Evolutionary conservation across 37 sponge, comb jelly and placozoan species (phyloP), one percentile per base, ranked within the genome.

Genomic region (Dysidea cf. avara): DNA sequence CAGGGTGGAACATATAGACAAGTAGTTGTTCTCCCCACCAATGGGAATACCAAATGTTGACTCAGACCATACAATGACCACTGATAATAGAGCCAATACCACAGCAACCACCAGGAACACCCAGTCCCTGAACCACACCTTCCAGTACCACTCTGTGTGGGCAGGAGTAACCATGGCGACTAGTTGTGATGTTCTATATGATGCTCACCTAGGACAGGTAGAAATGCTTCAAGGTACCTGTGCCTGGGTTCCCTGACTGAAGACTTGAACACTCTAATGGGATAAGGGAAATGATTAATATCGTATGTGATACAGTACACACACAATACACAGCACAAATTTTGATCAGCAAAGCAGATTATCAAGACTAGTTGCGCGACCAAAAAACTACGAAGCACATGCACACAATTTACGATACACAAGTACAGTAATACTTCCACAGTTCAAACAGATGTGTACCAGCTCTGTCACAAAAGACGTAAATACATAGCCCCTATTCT

Each of bases 1-100:
- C 14, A 89, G n/a, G 50, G 40, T 28, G 18, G 90, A 84, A 68
- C 79, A 83, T 31, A 89, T 26, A 36, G 90, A 89, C 34, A 89
- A 75, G 1, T 12, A 56, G 4, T 31, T 12, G 36, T 56, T n/a
- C 21, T 32, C 16, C n/a, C n/a, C n/a, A n/a, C n/a, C n/a, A 39
- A 14, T 59, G 12, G 59, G 61, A 25, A 81, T 76, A 51, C 83
- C 56, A 46, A 90, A 94, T 32, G 87, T 80, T 7, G 65, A 84
- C 68, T 94, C 88, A 3, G 84, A 90, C 95, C 91, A 90, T 13
- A 94, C 79, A 20, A 90, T 84, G 64, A 80, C 39, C 14, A 96
- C 12, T 3, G 97, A 90, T 54, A 87, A 73, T 21, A 96, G 16
- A 29, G 34, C 79, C 28, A 89, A 68, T 20, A 69, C 14, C 25